Evolutionary conservation across 2,888 invertebrate species (phyloP).

Genomic region (Metopia argyrocephala): DNA sequence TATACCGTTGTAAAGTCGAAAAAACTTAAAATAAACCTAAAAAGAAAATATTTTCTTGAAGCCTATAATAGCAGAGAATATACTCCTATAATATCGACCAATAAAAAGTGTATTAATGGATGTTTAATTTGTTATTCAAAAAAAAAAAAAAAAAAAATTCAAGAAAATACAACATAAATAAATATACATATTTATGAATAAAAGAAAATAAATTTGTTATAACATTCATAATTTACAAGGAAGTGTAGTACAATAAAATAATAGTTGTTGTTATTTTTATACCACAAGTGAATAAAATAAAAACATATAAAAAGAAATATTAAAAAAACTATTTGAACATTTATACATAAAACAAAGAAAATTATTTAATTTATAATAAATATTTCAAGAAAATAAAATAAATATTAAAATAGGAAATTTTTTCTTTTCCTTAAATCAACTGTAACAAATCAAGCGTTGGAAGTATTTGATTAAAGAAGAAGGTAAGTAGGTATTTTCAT

Average conservation of each 20-base stretch:
- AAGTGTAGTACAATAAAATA: constrained; percentile 49
- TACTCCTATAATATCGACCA: neutral
- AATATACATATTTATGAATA: constrained; percentile 12
- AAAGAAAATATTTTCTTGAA: neutral
- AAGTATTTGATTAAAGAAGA: no score
- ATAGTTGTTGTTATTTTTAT: constrained; percentile 14
- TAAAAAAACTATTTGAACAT: constrained; percentile 24
- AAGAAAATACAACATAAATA: constrained; percentile 13
- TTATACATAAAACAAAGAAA: constrained; percentile 28
- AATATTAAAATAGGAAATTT: constrained; percentile 33
- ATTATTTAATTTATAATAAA: neutral
- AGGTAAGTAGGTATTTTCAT: no score
- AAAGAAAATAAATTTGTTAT: constrained; percentile 28
- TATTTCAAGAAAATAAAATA: no score
- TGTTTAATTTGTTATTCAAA: constrained; percentile 23
- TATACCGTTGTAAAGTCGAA: neutral
- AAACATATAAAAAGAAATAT: constrained; percentile 9
- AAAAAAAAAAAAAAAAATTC: constrained; percentile 13
- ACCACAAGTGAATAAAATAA: constrained; percentile 14
- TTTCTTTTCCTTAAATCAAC: constrained; percentile 10
- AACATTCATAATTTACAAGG: constrained; percentile 47
- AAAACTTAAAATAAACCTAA: neutral
- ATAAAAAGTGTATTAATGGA: constrained; percentile 1
- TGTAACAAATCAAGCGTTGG: no score
- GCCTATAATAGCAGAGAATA: neutral